phyloP scores from a whole-genome alignment of 2,797 vertebrate genomes.

The Acrossocheilus fasciatus region DNA sequence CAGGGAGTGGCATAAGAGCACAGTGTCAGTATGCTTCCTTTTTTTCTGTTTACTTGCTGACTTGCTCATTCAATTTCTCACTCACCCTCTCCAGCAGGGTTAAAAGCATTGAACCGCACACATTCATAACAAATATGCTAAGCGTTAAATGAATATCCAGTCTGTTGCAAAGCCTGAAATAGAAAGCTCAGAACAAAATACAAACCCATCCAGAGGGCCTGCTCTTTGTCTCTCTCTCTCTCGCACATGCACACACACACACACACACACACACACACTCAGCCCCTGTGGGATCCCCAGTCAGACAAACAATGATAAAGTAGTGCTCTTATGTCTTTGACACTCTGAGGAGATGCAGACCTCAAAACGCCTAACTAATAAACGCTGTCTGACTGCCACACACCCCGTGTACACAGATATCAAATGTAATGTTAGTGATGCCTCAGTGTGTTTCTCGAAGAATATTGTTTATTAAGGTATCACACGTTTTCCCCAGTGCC shows the following conservation, averaged over 20 bases:
- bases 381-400: constrained; percentile 70
- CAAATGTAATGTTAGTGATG: constrained; percentile 36
- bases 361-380: constrained; percentile 89
- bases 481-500: not conserved
- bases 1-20: not conserved
- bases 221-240: not conserved
- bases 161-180: not conserved
- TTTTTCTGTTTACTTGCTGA: not conserved
- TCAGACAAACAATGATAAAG: constrained; percentile 99
- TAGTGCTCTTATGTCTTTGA: constrained; percentile 87
- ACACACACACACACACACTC: constrained; percentile 67
- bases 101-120: not conserved
- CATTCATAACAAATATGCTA: constrained; percentile 11
- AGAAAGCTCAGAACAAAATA: constrained; percentile 23
- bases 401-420: constrained; percentile 33
- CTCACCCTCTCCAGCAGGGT: not conserved
- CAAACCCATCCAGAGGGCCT: not conserved
- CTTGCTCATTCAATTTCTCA: not conserved
- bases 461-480: constrained; percentile 39
- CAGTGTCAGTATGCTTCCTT: not conserved
- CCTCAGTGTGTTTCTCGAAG: constrained; percentile 23
- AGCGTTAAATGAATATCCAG: not conserved
- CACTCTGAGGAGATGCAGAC: constrained; percentile 87
- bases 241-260: constrained; percentile 40
- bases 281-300: constrained; percentile 83